A percentile compares a stretch with the other conserved stretches of the same genome.
phyloP scores from a whole-genome alignment of 2,888 invertebrate genomes.

The Leucophenga maculata region DNA sequence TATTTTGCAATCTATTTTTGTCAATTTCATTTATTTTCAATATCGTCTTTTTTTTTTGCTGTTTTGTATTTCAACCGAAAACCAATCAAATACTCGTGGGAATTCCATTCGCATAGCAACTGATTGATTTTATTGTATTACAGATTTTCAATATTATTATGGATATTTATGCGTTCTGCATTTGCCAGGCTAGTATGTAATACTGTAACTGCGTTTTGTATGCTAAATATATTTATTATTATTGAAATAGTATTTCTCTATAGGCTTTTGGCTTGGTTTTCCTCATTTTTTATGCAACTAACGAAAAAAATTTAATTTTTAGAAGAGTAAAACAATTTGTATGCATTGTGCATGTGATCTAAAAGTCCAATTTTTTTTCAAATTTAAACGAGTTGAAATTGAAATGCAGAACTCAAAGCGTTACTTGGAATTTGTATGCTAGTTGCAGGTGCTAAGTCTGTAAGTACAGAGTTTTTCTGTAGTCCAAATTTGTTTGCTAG shows the following conservation, averaged over 20 bases:
- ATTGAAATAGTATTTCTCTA: background rate
- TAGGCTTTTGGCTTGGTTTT: background rate
- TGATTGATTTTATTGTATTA: conserved; percentile 51
- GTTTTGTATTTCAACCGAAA: conserved; percentile 35
- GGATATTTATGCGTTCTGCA: background rate
- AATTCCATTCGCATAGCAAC: conserved; percentile 56
- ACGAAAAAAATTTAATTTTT: conserved; percentile 13
- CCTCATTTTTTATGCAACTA: background rate
- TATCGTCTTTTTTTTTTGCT: conserved; percentile 28
- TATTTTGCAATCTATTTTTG: background rate
- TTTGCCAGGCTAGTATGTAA: too few species aligned
- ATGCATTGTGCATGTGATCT: too few species aligned
- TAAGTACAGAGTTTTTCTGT: too few species aligned
- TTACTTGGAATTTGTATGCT: too few species aligned
- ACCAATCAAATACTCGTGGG: conserved; percentile 63
- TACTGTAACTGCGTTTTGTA: too few species aligned
- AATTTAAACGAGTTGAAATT: too few species aligned
- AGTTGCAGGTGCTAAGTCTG: too few species aligned
- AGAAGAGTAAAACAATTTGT: too few species aligned
- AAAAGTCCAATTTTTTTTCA: too few species aligned
- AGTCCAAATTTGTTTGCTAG: too few species aligned
- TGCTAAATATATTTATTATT: too few species aligned
- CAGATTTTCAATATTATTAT: background rate
- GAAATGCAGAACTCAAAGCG: too few species aligned
- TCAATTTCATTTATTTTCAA: background rate